phyloP scores from a whole-genome alignment of 2,797 vertebrate genomes.

The Telmatherina bonti region DNA sequence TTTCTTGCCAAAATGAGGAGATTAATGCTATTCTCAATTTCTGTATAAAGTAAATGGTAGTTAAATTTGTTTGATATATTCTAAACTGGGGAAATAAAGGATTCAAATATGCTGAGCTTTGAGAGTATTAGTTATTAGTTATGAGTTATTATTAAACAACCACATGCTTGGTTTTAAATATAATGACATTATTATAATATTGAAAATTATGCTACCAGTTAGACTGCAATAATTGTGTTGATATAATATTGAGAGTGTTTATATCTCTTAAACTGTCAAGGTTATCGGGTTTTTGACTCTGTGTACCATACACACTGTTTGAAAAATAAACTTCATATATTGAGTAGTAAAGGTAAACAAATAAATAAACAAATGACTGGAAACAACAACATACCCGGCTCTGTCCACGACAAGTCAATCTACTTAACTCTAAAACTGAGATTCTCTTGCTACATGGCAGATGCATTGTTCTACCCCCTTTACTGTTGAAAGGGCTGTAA shows the following conservation, averaged over 20 bases:
- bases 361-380: neutral
- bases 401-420: neutral
- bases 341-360: neutral
- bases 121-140: neutral
- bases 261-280: neutral
- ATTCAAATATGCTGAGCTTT: neutral
- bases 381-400: neutral
- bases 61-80: neutral
- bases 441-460: neutral
- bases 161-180: neutral
- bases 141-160: no score
- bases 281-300: no score
- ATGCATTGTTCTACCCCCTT: neutral
- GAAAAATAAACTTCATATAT: neutral
- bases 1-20: slow-evolving; percentile 1
- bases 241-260: neutral
- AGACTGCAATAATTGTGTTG: neutral
- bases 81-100: neutral
- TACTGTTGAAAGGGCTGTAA: neutral
- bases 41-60: neutral
- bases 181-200: neutral
- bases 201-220: neutral
- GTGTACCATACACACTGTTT: neutral
- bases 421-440: neutral
- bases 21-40: neutral